Evolutionary conservation across 2,888 invertebrate species (phyloP), one percentile per base, ranked within the genome.

Genomic region (Heliconius erato): DNA sequence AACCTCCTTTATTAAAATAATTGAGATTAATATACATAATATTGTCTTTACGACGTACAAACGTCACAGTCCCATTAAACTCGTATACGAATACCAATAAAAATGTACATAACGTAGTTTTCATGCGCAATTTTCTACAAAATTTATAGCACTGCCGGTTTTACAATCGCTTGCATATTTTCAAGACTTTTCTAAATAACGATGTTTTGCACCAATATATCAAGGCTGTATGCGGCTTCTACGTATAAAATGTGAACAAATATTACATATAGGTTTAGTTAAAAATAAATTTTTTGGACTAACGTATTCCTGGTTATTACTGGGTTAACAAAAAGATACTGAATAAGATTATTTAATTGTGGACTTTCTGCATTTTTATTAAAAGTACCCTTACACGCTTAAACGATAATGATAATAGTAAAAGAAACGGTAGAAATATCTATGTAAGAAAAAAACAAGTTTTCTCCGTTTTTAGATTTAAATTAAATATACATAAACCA

Each of bases 191-290:
- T 84, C 79, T 85, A 85, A 86, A 86, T 87, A 83, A 86, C 83
- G 85, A 83, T 84, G 83, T 82, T 82, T 82, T 84, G 81, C 84
- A 80, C 82, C 85, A 86, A 87, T 89, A 88, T 87, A 85, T 88
- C 86, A 89, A 84, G 82, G 84, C 84, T 84, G 85, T 83, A 86
- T 82, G 83, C 84, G 82, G 87, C 82, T 83, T 83, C 78, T 85
- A 84, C 84, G 77, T 84, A 85, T 84, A 84, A 85, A 85, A 82
- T 84, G 85, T 87, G 81, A 85, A 88, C 87, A 87, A 87, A 88
- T 87, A 87, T 87, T 85, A 87, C 85, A 86, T 82, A 74, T 82
- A 83, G 80, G 82, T 84, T 79, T 81, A 82, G 81, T 83, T 35
- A 40, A 11, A 59, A 9, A 32, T 9, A 14, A n/a, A 35, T 26